Base-by-base conservation (phyloP, 2,888 invertebrate species). In the Leuctra nigra region DNA sequence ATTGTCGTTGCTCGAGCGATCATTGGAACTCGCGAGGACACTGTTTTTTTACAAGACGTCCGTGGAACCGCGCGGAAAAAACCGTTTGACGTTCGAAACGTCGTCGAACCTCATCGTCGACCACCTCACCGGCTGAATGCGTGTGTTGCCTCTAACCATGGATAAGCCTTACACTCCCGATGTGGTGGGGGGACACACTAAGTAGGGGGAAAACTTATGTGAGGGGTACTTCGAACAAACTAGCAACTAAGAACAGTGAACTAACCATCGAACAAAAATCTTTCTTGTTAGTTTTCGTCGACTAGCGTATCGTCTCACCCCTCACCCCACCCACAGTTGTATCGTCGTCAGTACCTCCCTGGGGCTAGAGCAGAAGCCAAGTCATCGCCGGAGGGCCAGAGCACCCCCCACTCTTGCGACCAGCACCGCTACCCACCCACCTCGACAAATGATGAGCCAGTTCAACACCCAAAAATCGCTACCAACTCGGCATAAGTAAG, bases 391-490 rank as follows among this genome's bases (percentile, higher is more conserved):
- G 4, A 23, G 44, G 44, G 22, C 22, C 20, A 6, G 22, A 16
- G 44, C 11, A 22, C 44, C 44, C 35, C 35, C 50, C 50, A 33
- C 50, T 35, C 50, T 35, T 13, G 44, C 13, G 1, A 22, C 18
- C 35, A 4, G 3, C 16, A 18, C 50, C n/a, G 20, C 22, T 16
- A 50, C 50, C 50, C 50, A 48, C 48, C 48, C 48, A 50, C 50
- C 50, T 35, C 13, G 50, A 22, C 22, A 35, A 50, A 50, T 33
- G 50, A 50, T 50, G 35, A 33, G 23, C 22, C 44, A 23, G 44
- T 23, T 50, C 50, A 22, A 50, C 50, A 50, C 50, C 50, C 50
- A 50, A 50, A 50, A 50, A 50, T 35, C 50, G 50, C 50, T 50
- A 35, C 50, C 50, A 35, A 50, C 33, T 20, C 44, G 29, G 7